Base-by-base conservation (phyloP, 2,888 invertebrate genomes). In the Fissipunctia ypsillon region DNA sequence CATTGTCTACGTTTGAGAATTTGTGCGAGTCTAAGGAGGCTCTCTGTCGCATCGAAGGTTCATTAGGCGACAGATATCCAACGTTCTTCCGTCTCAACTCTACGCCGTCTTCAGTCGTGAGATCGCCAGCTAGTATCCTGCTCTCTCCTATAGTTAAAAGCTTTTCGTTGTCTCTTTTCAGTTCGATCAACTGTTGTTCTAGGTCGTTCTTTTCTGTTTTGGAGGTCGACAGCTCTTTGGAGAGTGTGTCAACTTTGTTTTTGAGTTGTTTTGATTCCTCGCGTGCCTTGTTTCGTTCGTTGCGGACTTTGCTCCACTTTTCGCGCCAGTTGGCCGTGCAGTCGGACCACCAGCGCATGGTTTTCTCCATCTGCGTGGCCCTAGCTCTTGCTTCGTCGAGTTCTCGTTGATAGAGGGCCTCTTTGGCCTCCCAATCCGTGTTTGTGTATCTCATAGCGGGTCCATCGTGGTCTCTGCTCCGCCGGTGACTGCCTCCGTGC, bases 291-390 rank as follows among this genome's bases (percentile, higher is more conserved):
- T 99, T 99, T 38, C 99, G 97, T 95, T 99, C 99, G 91, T 98
- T 98, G 70, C 99, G 97, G 52, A 87, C 98, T 95, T 99, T 99
- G 93, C 98, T 98, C 99, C 99, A 99, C 91, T 99, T 99, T 97
- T 97, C 99, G 97, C 96, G 93, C 99, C 99, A 68, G 98, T 99
- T 99, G 98, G 99, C 99, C 0, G 99, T 99, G 93, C 99, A 99
- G 92, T 99, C 99, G 0, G 99, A 99, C 99, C 99, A 99, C 99
- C 99, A 99, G 76, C 99, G 97, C 99, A 99, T 99, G 0, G 99
- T 99, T 94, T 99, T 99, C 93, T 99, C 99, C 99, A 99, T 99
- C 94, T 99, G 99, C 0, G 99, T 98, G 25, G 99, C 99, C 80
- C 99, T 96, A 6, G 99, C 99, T 84, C 99, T 96, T 0, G 99